Evolutionary conservation across 53 echinoderm and acorn worm genomes (phyloP).

Genomic region (Echinometra lucunter): DNA sequence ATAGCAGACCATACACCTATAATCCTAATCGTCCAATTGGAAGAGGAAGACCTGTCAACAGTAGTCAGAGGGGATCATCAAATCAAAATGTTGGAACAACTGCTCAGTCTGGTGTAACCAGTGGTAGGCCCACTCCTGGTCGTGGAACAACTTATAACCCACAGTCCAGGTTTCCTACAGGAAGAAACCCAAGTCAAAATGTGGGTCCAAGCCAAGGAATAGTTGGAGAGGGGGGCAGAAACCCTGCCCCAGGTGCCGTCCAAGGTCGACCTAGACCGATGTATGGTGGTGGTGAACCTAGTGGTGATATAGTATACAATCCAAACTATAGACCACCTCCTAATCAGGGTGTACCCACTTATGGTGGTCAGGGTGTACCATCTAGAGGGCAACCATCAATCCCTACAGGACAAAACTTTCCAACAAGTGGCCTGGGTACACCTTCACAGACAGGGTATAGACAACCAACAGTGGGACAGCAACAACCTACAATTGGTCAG

Average conservation of each 20-base stretch:
- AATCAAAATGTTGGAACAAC: constrained; percentile 14
- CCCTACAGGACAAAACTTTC: constrained; percentile 6
- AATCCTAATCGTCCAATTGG: constrained; percentile 20
- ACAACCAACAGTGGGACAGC: background rate
- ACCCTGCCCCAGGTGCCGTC: background rate
- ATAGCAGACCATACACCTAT: background rate
- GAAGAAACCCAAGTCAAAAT: background rate
- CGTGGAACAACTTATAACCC: background rate
- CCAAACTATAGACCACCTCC: constrained; percentile 61
- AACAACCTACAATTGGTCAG: too few species aligned
- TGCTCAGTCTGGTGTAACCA: background rate
- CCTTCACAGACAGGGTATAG: constrained; percentile 2
- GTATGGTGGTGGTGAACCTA: constrained; percentile 27
- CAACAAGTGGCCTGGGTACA: background rate
- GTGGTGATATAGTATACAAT: constrained; percentile 55
- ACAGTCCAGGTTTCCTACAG: constrained; percentile 34
- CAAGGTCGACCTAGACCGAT: background rate
- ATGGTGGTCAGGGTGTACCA: background rate
- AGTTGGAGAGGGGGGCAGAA: background rate
- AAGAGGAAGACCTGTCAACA: background rate
- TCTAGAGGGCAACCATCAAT: background rate
- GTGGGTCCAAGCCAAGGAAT: background rate
- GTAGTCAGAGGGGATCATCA: background rate
- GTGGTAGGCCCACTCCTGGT: constrained; percentile 2
- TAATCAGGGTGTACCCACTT: constrained; percentile 21